Conservation (phyloP, 2,888 invertebrate species). For the Brenthis ino region DNA sequence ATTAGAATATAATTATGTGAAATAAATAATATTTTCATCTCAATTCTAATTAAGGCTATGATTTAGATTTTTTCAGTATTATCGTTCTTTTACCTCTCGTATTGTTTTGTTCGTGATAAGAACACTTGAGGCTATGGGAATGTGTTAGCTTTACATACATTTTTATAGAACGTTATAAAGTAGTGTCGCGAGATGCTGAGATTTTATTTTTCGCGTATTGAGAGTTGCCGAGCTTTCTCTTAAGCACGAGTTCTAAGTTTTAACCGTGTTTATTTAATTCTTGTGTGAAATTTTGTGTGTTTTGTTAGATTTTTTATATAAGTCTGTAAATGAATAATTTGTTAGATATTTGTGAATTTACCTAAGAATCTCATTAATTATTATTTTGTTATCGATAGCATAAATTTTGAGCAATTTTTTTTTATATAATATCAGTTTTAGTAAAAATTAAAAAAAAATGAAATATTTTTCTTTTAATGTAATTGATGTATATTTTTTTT, state of each 20-base stretch:
- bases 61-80: slow-evolving; percentile 38
- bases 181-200: slow-evolving; percentile 1
- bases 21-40: background rate
- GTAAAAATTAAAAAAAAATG: no score
- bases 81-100: slow-evolving; percentile 24
- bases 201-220: slow-evolving; percentile 22
- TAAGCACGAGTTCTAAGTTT: slow-evolving; percentile 12
- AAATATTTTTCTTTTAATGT: no score
- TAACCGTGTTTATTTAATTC: background rate
- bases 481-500: background rate
- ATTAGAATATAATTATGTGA: background rate
- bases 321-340: no score
- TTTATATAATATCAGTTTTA: no score
- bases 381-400: no score
- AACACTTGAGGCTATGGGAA: slow-evolving; percentile 37
- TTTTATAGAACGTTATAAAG: slow-evolving; percentile 35
- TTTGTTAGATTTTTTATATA: no score
- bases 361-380: no score
- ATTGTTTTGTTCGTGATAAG: slow-evolving; percentile 8
- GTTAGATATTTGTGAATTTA: no score
- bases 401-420: no score
- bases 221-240: slow-evolving; percentile 26
- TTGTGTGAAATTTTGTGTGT: background rate
- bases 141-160: slow-evolving; percentile 36
- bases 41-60: slow-evolving; percentile 31